Evolutionary conservation across 1,140 invertebrate species (phyloP), one percentile per base, ranked within the genome.

Genomic region (Dendrolimus punctatus): DNA sequence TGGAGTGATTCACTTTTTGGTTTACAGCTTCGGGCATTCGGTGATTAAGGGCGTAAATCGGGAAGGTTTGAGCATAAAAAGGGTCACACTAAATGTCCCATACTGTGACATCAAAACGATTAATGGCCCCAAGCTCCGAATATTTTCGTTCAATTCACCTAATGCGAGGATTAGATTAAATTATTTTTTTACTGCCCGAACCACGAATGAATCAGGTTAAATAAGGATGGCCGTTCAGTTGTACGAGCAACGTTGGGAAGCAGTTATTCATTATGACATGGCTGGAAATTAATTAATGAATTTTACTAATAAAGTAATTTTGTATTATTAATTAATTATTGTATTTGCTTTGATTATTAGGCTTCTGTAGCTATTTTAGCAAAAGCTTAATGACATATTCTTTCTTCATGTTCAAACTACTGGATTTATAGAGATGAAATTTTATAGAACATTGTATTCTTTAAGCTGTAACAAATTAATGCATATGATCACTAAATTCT

Each of bases 21-120:
- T 68, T 71, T 76, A 79, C 67, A 64, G 62, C 71, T 63, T 76
- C 74, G 69, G 66, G 67, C 62, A 63, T 78, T 68, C 65, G 60
- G 62, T 69, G 77, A 81, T 83, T 80, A 84, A 73, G 73, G 68
- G 68, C 64, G 67, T 68, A 67, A 71, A 73, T 72, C 64, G 73
- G 64, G 57, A 65, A 74, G 69, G 71, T 72, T 64, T 58, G 51
- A 68, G 70, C 69, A 72, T 79, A 77, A 85, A 85, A 85, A 85
- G 79, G 81, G 81, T 85, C 81, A 80, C 77, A 84, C 79, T 84
- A 82, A 85, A 85, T 82, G 81, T 85, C 79, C 81, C 74, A 80
- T 85, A 81, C 81, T 74, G 77, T 76, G 81, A 85, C 81, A 82
- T 81, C 77, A 73, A 78, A 81, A 80, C 81, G 81, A 85, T 85